phyloP scores from a whole-genome alignment of 1,140 invertebrate species.

The Drosophila cardini region DNA sequence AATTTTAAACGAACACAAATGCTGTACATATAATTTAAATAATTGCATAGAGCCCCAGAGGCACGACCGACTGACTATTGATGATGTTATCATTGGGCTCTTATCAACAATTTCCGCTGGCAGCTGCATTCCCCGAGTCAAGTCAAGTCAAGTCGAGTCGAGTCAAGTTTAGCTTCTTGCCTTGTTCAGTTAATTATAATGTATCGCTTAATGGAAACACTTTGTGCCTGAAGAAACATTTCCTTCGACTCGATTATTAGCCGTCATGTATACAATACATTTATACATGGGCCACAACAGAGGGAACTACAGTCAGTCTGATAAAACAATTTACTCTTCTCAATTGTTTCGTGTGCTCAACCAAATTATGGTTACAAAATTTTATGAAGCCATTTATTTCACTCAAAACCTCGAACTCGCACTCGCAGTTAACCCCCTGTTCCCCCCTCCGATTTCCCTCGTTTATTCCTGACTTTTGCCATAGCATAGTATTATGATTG shows the following conservation, averaged over 20 bases:
- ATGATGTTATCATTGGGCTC: slow-evolving; percentile 74
- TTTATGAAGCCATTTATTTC: slow-evolving; percentile 83
- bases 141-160: slow-evolving; percentile 4
- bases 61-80: slow-evolving; percentile 54
- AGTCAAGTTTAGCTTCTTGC: slow-evolving; percentile 35
- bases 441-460: no score
- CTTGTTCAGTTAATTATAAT: slow-evolving; percentile 71
- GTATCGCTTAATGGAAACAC: slow-evolving; percentile 74
- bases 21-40: slow-evolving; percentile 74
- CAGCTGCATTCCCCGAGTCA: slow-evolving; percentile 52
- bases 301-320: slow-evolving; percentile 39
- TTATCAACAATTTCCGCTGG: slow-evolving; percentile 77
- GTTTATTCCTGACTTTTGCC: slow-evolving; percentile 9
- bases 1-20: slow-evolving; percentile 78
- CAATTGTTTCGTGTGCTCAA: slow-evolving; percentile 41
- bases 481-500: slow-evolving; percentile 18
- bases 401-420: slow-evolving; percentile 50
- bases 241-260: slow-evolving; percentile 51
- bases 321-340: slow-evolving; percentile 72
- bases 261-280: slow-evolving; percentile 31
- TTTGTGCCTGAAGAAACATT: slow-evolving; percentile 53
- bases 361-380: slow-evolving; percentile 79
- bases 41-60: slow-evolving; percentile 61
- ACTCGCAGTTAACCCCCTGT: slow-evolving; percentile 15
- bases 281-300: slow-evolving; percentile 1